phyloP scores from a whole-genome alignment of 2,888 invertebrate species.

The Ischnura elegans region DNA sequence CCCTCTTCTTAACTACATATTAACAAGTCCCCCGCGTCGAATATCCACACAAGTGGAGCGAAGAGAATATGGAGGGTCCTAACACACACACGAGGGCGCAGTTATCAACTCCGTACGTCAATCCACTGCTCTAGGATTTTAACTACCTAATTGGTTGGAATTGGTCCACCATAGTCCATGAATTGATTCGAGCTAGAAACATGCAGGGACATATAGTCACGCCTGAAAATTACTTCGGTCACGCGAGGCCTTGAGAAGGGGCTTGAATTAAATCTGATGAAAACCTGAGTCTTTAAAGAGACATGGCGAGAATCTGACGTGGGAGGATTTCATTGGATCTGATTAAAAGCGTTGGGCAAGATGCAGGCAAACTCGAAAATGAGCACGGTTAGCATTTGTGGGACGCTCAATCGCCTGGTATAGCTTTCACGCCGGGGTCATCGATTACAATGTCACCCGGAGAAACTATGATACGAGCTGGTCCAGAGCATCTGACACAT shows the following conservation, averaged over 20 bases:
- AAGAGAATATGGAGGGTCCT: background rate
- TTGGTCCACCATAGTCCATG: background rate
- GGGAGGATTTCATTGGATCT: no score
- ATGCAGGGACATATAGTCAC: background rate
- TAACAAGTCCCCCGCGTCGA: background rate
- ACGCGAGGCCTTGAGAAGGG: background rate
- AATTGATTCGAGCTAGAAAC: background rate
- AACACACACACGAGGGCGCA: background rate
- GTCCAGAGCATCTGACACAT: no score
- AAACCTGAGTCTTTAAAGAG: no score
- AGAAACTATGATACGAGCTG: no score
- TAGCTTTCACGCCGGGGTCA: no score
- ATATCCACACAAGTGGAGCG: slow-evolving; percentile 1
- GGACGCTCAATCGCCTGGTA: no score
- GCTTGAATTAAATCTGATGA: background rate
- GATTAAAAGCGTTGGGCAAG: no score
- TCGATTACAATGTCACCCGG: no score
- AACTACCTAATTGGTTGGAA: slow-evolving; percentile 7
- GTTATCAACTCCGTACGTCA: background rate
- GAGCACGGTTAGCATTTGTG: no score
- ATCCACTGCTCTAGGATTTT: background rate
- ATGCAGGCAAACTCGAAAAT: no score
- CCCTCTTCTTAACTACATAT: no score
- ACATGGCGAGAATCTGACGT: no score
- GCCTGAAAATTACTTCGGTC: background rate